Conservation (phyloP, 2,113 vertebrate species). For the Cephalopholis sonnerati region DNA sequence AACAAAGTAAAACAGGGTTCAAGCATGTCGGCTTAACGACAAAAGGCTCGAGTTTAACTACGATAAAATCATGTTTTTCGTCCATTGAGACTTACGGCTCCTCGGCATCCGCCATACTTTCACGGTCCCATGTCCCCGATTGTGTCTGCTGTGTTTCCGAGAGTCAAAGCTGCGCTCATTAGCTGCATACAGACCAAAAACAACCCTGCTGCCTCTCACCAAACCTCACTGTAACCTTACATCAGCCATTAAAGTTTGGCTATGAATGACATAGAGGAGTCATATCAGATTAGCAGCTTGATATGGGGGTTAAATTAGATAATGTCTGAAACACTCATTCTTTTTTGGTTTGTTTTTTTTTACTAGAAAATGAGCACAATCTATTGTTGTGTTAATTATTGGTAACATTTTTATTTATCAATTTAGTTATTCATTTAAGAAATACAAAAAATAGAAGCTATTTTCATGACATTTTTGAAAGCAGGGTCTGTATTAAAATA, state of each 20-base stretch:
- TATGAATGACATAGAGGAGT: neutral
- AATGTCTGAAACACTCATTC: too few relatives aligned
- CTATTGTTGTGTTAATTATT: too few relatives aligned
- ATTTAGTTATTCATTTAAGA: too few relatives aligned
- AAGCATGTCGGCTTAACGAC: constrained; percentile 49
- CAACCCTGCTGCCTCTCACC: neutral
- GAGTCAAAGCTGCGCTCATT: constrained; percentile 62
- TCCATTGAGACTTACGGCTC: constrained; percentile 93
- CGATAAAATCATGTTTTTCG: constrained; percentile 27
- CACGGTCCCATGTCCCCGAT: constrained; percentile 86
- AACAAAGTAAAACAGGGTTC: constrained; percentile 89
- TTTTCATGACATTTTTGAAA: too few relatives aligned
- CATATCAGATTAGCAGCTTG: neutral
- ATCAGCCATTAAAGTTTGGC: too few relatives aligned
- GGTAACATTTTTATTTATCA: too few relatives aligned
- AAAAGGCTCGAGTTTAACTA: neutral
- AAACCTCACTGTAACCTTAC: too few relatives aligned
- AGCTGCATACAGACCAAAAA: neutral
- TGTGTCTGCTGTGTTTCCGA: constrained; percentile 44
- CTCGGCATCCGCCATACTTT: constrained; percentile 97
- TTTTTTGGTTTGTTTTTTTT: neutral
- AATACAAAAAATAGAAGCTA: too few relatives aligned
- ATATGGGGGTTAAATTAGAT: too few relatives aligned
- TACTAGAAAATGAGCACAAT: neutral
- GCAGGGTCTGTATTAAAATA: neutral